A percentile compares a stretch with the other conserved stretches of the same genome.
phyloP scores from a whole-genome alignment of 2,113 vertebrate species.

The Pleuronectes platessa region DNA sequence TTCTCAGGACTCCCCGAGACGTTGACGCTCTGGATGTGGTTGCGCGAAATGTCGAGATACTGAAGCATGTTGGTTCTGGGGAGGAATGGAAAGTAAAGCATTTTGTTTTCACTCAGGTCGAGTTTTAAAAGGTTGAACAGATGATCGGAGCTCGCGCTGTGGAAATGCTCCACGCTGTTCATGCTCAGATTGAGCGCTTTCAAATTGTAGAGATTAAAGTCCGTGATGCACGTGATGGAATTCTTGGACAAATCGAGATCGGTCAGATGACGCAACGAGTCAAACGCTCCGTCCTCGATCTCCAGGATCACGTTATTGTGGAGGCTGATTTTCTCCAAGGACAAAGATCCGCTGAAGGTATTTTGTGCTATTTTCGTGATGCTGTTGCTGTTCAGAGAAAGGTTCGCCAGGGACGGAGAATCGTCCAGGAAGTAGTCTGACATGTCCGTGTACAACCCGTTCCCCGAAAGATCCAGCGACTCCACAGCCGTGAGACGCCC shows the following conservation, averaged over 20 bases:
- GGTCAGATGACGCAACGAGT: conserved; percentile 81
- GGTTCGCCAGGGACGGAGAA: conserved; percentile 82
- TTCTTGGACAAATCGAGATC: conserved; percentile 94
- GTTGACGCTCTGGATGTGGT: conserved; percentile 83
- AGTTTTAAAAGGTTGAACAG: conserved; percentile 83
- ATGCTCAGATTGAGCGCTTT: conserved; percentile 90
- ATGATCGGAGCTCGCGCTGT: conserved; percentile 65
- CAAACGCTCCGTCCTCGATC: conserved; percentile 93
- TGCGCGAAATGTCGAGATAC: conserved; percentile 89
- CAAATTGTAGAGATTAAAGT: conserved; percentile 90
- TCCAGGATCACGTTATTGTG: conserved; percentile 95
- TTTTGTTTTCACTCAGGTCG: conserved; percentile 92
- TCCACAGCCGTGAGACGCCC: conserved; percentile 84
- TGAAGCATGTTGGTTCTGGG: conserved; percentile 83
- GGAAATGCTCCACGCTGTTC: conserved; percentile 93
- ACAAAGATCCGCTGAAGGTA: conserved; percentile 83
- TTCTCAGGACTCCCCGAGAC: conserved; percentile 59
- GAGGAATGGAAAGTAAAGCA: conserved; percentile 87
- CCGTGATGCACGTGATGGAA: conserved; percentile 93
- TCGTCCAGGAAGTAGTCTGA: conserved; percentile 85
- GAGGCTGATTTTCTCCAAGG: conserved; percentile 85
- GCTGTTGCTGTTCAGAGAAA: conserved; percentile 91
- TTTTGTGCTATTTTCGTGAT: conserved; percentile 85
- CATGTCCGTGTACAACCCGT: conserved; percentile 89
- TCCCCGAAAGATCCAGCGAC: conserved; percentile 89